A percentile compares a stretch with the other conserved stretches of the same genome.
phyloP scores from a whole-genome alignment of 2,113 vertebrate genomes.

The Gymnobelideus leadbeateri region DNA sequence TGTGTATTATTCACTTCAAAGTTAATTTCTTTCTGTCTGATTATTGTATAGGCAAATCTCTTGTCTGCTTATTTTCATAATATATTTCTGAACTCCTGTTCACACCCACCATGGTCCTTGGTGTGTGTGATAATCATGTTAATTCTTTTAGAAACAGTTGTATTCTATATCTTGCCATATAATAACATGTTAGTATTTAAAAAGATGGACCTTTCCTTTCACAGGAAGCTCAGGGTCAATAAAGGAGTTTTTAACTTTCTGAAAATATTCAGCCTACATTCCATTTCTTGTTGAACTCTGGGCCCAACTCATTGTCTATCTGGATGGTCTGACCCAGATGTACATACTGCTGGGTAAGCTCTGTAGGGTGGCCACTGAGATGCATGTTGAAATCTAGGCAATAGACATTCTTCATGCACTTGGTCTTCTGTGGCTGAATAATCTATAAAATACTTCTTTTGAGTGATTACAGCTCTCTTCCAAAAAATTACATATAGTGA shows the following conservation, averaged over 20 bases:
- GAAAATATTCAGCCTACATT: not conserved
- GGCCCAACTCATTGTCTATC: constrained; percentile 9
- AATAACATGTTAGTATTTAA: not conserved
- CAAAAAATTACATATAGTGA: not conserved
- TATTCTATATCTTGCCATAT: not conserved
- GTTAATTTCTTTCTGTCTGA: not conserved
- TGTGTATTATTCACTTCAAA: not conserved
- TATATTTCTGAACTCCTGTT: not conserved
- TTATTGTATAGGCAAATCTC: not conserved
- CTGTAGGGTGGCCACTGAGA: not conserved
- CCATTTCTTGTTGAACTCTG: constrained; percentile 9
- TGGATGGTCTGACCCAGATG: not conserved
- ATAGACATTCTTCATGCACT: not conserved
- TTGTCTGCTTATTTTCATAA: not conserved
- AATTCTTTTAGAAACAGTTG: not conserved
- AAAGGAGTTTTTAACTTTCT: not conserved
- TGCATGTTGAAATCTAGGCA: not conserved
- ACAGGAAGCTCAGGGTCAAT: not conserved
- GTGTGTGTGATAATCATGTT: not conserved
- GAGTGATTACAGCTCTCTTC: not conserved
- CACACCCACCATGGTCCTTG: not conserved
- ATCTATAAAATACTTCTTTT: not conserved
- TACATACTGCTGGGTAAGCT: constrained; percentile 3
- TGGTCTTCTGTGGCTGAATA: not conserved
- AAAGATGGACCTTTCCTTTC: constrained; percentile 9